Conservation (phyloP, 2,888 invertebrate species). For the Creontiades dilutus region DNA sequence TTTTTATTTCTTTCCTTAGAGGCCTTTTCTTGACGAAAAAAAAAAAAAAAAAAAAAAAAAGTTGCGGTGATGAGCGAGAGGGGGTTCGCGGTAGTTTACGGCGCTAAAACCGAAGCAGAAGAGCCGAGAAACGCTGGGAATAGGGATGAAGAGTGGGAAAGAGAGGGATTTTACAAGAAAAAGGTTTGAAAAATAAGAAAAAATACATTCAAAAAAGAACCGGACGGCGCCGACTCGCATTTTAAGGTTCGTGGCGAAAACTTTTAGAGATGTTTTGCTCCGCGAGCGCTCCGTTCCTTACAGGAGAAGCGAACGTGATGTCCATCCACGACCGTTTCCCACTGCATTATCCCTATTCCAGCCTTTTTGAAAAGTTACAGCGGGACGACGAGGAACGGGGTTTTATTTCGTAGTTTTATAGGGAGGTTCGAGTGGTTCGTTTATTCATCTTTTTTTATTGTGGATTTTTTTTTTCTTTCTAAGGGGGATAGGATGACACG, state of each 20-base stretch:
- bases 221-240: not conserved
- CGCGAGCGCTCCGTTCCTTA: not conserved
- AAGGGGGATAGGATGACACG: no score
- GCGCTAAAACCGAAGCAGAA: not conserved
- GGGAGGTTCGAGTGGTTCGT: no score
- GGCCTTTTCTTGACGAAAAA: not conserved
- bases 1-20: not conserved
- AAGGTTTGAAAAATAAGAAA: not conserved
- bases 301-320: slow-evolving; percentile 1
- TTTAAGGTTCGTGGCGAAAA: not conserved
- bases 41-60: not conserved
- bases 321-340: not conserved
- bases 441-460: no score
- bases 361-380: not conserved
- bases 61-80: not conserved
- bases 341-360: not conserved
- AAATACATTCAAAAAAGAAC: not conserved
- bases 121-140: not conserved
- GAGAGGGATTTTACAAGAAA: not conserved
- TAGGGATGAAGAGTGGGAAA: not conserved
- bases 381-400: not conserved
- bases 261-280: not conserved
- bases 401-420: no score
- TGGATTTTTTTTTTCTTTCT: no score
- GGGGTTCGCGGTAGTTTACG: not conserved